Percentiles rank a stretch among this genome's conserved stretches.
These are phyloP conservation scores for Operophtera brumata DNA, from an alignment of 2,888 invertebrate species.

Conservation along the genomic window DNA sequence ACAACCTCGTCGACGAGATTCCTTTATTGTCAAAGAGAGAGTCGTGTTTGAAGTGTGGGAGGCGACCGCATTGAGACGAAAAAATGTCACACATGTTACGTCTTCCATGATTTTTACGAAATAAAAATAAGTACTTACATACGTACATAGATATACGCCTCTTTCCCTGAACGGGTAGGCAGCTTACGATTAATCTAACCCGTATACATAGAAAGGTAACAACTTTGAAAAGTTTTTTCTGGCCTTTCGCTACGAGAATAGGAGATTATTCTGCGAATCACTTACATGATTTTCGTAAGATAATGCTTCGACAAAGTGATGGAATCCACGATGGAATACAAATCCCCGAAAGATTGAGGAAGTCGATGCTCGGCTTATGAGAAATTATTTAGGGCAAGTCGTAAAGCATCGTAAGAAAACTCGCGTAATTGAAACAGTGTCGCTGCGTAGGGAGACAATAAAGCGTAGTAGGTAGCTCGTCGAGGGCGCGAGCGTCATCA, in stretches of 20 bases:
- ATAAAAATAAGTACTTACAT: constrained; percentile 5
- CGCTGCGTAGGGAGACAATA: constrained; percentile 61
- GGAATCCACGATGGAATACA: constrained; percentile 35
- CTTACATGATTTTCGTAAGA: constrained; percentile 36
- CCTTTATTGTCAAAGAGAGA: constrained; percentile 31
- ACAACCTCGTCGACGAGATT: constrained; percentile 27
- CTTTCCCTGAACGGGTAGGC: too few relatives aligned
- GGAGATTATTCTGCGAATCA: constrained; percentile 28
- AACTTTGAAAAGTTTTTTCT: constrained; percentile 21
- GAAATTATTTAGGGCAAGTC: constrained; percentile 45
- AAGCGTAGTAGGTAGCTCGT: constrained; percentile 50
- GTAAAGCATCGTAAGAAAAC: constrained; percentile 65
- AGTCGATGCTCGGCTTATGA: constrained; percentile 37
- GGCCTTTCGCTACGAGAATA: constrained; percentile 25
- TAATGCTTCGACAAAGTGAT: constrained; percentile 35
- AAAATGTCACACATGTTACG: constrained; percentile 25
- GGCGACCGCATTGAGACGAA: constrained; percentile 26
- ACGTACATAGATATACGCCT: too few relatives aligned
- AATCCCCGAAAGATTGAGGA: constrained; percentile 38
- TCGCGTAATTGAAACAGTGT: constrained; percentile 66
- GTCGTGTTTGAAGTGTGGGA: constrained; percentile 27
- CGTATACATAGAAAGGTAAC: constrained; percentile 16
- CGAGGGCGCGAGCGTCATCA: constrained; percentile 66
- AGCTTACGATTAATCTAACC: constrained; percentile 18
- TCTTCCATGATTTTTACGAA: constrained; percentile 9